A percentile compares a stretch with the other conserved stretches of the same genome.
phyloP scores from a whole-genome alignment of 2,113 vertebrate genomes.

The Zingel zingel region DNA sequence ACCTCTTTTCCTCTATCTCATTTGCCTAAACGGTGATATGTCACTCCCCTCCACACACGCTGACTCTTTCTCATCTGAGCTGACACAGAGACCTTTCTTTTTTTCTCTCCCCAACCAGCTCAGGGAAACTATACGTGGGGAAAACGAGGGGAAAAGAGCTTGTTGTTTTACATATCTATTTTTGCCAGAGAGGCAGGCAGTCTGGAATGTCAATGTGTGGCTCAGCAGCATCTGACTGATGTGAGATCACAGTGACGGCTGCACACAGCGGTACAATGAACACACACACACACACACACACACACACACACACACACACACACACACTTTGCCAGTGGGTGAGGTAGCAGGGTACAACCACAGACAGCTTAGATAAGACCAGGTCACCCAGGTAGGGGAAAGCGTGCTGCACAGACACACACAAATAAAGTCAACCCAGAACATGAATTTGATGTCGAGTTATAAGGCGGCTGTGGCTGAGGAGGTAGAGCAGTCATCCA shows the following conservation, averaged over 20 bases:
- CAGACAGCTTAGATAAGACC: constrained; percentile 68
- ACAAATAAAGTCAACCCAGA: constrained; percentile 2
- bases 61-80: constrained; percentile 59
- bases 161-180: constrained; percentile 84
- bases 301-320: constrained; percentile 39
- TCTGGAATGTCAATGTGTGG: constrained; percentile 79
- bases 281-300: constrained; percentile 48
- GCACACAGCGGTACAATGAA: constrained; percentile 49
- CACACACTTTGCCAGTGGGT: constrained; percentile 56
- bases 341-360: constrained; percentile 42
- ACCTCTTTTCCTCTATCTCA: constrained; percentile 44
- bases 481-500: too few relatives aligned
- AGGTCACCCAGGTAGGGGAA: constrained; percentile 64
- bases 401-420: constrained; percentile 30
- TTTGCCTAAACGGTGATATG: constrained; percentile 67
- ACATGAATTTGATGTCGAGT: not conserved
- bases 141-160: constrained; percentile 65
- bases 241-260: constrained; percentile 76
- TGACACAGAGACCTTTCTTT: constrained; percentile 69
- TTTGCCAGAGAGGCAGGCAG: constrained; percentile 77
- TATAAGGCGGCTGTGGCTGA: not conserved
- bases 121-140: constrained; percentile 78
- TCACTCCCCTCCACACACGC: constrained; percentile 47
- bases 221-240: constrained; percentile 79
- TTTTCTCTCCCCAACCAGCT: constrained; percentile 38